These are phyloP conservation scores for Micromussa lordhowensis DNA, from an alignment of 92 coral and sea anemone species.

Conservation along the genomic window DNA sequence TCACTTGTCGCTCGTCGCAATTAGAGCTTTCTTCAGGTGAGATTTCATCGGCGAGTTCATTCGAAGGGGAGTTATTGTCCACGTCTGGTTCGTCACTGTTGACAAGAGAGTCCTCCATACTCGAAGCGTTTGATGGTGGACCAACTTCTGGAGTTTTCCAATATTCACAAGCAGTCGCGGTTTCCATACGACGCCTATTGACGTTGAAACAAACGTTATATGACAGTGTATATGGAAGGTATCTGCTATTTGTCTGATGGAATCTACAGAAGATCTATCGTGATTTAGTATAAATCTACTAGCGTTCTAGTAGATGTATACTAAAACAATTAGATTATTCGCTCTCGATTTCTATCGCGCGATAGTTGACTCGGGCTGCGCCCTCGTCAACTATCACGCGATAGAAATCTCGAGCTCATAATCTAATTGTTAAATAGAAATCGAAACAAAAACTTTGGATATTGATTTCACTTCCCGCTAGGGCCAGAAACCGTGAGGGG, in stretches of 20 bases:
- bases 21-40: background rate
- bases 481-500: no score
- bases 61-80: background rate
- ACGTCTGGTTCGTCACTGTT: background rate
- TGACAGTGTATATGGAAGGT: no score
- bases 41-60: background rate
- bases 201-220: background rate
- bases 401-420: no score
- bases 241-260: background rate
- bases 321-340: no score
- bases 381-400: no score
- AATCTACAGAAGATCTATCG: background rate
- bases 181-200: conserved; percentile 32
- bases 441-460: no score
- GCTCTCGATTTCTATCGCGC: no score
- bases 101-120: background rate
- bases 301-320: no score
- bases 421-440: no score
- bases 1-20: conserved; percentile 2
- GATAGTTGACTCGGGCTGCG: no score
- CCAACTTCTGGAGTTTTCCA: background rate
- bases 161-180: background rate
- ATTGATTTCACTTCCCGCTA: no score
- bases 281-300: no score
- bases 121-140: background rate